A percentile compares a stretch with the other conserved stretches of the same genome.
Evolutionary conservation across 1,140 invertebrate species (phyloP).

Genomic region (Heliconius himera): DNA sequence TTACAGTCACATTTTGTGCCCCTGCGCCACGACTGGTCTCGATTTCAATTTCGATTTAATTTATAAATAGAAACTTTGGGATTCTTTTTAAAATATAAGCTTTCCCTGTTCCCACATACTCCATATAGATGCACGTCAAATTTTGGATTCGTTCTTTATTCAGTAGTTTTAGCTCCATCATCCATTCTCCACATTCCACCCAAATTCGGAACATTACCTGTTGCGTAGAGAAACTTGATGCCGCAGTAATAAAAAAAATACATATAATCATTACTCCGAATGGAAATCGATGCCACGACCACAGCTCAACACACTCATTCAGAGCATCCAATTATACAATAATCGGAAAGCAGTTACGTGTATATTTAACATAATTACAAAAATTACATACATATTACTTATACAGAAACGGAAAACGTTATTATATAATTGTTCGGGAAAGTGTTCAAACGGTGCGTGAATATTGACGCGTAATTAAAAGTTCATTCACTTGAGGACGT

Average conservation of each 20-base stretch:
- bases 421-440: constrained; percentile 23
- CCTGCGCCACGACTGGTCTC: too few species aligned
- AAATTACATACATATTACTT: constrained; percentile 9
- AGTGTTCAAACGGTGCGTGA: constrained; percentile 19
- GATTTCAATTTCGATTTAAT: too few species aligned
- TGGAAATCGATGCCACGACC: neutral
- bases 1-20: too few species aligned
- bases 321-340: neutral
- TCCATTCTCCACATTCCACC: too few species aligned
- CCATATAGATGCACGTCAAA: too few species aligned
- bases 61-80: too few species aligned
- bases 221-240: too few species aligned
- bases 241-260: neutral
- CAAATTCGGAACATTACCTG: too few species aligned
- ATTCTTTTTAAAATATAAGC: too few species aligned
- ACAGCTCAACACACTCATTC: neutral
- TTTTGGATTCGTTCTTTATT: too few species aligned
- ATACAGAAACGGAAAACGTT: neutral
- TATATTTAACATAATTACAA: neutral
- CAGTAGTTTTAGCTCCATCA: too few species aligned
- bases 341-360: neutral
- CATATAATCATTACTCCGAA: neutral
- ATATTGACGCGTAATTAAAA: constrained; percentile 9
- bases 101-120: too few species aligned
- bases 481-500: constrained; percentile 24